These are phyloP conservation scores for Gallinago stenura DNA, from an alignment of 2,797 vertebrate species.

Conservation along the genomic window DNA sequence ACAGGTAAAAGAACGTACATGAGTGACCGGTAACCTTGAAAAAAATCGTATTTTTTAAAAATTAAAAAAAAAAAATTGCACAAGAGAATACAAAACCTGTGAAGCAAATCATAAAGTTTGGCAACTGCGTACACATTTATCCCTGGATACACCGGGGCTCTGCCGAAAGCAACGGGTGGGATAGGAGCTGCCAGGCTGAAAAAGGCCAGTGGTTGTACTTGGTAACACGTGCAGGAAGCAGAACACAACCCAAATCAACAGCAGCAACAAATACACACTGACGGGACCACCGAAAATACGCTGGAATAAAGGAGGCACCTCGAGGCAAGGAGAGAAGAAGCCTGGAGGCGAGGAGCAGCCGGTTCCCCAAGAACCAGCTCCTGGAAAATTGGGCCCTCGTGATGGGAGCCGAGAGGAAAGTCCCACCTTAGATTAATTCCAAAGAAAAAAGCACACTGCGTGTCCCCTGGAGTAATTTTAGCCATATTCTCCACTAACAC, in stretches of 20 bases:
- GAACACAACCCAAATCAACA: slow-evolving; percentile 37
- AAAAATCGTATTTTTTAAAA: background rate
- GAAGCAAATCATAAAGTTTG: slow-evolving; percentile 16
- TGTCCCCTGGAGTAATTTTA: background rate
- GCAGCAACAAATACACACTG: background rate
- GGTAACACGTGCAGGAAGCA: background rate
- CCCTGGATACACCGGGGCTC: background rate
- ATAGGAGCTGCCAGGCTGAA: background rate
- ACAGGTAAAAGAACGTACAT: background rate
- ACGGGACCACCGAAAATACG: background rate
- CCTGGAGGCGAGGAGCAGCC: background rate
- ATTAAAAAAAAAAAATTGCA: background rate
- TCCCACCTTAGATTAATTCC: background rate
- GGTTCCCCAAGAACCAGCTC: background rate
- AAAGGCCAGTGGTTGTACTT: slow-evolving; percentile 3
- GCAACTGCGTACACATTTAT: background rate
- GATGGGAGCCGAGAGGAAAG: background rate
- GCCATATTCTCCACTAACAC: background rate
- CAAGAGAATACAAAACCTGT: slow-evolving; percentile 44
- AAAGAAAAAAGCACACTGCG: background rate
- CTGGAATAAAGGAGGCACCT: slow-evolving; percentile 43
- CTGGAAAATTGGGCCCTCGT: background rate
- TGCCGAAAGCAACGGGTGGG: background rate
- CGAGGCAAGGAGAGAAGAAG: background rate
- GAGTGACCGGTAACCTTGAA: background rate